These are phyloP conservation scores for Nyctalus aviator DNA, from an alignment of 2,797 vertebrate species.

Conservation along the genomic window DNA sequence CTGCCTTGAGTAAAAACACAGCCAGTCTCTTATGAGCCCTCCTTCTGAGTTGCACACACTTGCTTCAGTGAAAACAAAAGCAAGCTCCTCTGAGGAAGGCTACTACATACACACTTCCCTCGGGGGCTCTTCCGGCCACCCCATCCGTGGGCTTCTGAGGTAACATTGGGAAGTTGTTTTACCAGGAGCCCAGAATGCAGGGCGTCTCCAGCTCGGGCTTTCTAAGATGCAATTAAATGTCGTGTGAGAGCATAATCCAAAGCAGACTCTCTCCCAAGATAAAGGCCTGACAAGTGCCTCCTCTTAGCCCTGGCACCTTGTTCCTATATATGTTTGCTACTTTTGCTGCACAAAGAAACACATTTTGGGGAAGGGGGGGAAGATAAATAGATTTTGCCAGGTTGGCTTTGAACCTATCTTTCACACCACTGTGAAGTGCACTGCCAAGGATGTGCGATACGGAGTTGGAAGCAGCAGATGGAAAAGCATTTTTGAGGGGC, in stretches of 20 bases:
- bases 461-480: conserved; percentile 83
- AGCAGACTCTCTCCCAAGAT: conserved; percentile 64
- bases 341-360: conserved; percentile 84
- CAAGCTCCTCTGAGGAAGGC: neutral
- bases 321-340: conserved; percentile 82
- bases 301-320: conserved; percentile 80
- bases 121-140: neutral
- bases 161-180: neutral
- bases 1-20: neutral
- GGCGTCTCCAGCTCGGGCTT: neutral
- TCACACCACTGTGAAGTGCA: conserved; percentile 82
- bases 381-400: conserved; percentile 83
- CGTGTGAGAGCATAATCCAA: conserved; percentile 26
- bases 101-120: neutral
- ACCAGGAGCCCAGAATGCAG: neutral
- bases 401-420: conserved; percentile 85
- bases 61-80: neutral
- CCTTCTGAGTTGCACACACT: neutral
- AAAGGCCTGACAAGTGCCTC: conserved; percentile 81
- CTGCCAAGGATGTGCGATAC: conserved; percentile 82
- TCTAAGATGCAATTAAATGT: conserved; percentile 15
- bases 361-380: conserved; percentile 70
- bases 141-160: neutral
- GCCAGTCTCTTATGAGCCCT: neutral
- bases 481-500: conserved; percentile 84